Base-by-base conservation (phyloP, 2,888 invertebrate genomes). In the Alloplasta piceator region DNA sequence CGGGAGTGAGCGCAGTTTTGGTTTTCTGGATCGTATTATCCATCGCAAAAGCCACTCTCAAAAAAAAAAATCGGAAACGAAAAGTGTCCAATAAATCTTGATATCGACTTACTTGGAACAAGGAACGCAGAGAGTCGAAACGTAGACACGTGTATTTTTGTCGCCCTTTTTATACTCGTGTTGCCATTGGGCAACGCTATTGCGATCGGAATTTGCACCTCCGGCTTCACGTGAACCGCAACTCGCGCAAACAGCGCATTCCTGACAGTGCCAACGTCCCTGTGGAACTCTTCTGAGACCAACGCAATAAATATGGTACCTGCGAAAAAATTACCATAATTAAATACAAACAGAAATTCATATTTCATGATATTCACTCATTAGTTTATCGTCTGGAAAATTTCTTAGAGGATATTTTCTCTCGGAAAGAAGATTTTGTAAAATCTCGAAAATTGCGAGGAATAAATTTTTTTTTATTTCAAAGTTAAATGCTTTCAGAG, bases 261-360 rank as follows among this genome's bases (percentile, higher is more conserved):
- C 95, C 77, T 95, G 95, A 92, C 98, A 98, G 90, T 97, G 97
- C 98, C 98, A 98, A 64, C 97, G 95, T 48, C 98, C 98, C 83
- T 94, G 95, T 4, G 98, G 98, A 87, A 98, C 96, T 82, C 94
- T 93, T 80, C 95, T 93, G 56, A 98, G 92, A 5, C 97, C 97
- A 72, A 98, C 96, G 93, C 98, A 98, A 93, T 97, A 97, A 84
- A 97, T 96, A 92, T 98, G 98, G 93, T 96, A 98, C 72, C 94
- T 94, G 84, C 6, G n/a, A 63, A 26, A 26, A n/a, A 2, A 46
- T 41, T 14, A 16, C 48, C 43, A 52, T 9, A 43, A 43, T 55
- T 48, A n/a, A 7, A 46, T 61, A 9, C 43, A 43, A 16, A 38
- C 6, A 9, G 16, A 10, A 52, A 50, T 56, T 9, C 16, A 9